Base-by-base conservation (phyloP, 2,888 invertebrate genomes). In the Polyploca ridens region DNA sequence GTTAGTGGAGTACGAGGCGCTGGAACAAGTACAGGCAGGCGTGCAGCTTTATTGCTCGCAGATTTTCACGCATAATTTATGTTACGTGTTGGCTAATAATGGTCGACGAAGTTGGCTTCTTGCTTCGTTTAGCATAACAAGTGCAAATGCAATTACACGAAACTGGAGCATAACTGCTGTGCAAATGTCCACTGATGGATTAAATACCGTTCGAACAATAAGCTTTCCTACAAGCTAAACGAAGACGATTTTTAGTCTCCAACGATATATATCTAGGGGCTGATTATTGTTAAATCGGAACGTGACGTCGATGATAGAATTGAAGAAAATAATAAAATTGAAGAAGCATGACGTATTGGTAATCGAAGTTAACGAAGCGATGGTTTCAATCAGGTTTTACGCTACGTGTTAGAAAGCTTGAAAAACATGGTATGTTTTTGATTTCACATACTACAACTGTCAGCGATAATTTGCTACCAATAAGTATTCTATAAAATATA, bases 91-190 rank as follows among this genome's bases (percentile, higher is more conserved):
- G 79, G 82, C 76, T 76, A 88, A 88, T 78, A 78, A 80, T 82
- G 78, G 81, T 79, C 75, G 82, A 81, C 76, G 78, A 79, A 79
- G 80, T 81, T 81, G 75, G 76, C 77, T 83, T 81, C 78, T 84
- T 83, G 82, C 79, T 80, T 77, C 73, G 78, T 78, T 83, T 83
- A 80, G 80, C 85, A 80, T 89, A 88, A 88, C 85, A 87, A 88
- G 86, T 88, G 85, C 84, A 84, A 84, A 86, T 83, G 83, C 85
- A 85, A 88, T 89, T 89, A 89, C 72, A 70, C 74, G 79, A 89
- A 90, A 88, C 82, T 90, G 77, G 91, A 86, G 86, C 88, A 85
- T 84, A 84, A 87, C 87, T 82, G 78, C 78, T 77, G 77, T 79
- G 78, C 81, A 83, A 86, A 84, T 83, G 80, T 76, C 77, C 69